These are phyloP conservation scores for Drusus annulatus DNA, from an alignment of 1,140 invertebrate species.

Conservation along the genomic window DNA sequence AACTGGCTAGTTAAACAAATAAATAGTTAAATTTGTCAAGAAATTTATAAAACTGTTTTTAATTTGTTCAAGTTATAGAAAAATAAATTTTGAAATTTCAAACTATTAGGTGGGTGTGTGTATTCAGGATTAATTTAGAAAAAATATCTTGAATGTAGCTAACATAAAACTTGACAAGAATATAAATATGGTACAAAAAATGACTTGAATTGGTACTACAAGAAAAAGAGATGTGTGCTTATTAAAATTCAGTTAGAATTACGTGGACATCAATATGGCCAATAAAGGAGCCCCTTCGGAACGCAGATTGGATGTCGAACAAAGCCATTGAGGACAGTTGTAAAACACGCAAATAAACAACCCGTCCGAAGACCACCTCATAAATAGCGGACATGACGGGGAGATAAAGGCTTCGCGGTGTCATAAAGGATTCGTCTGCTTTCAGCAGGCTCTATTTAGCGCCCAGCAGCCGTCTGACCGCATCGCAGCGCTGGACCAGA, in stretches of 20 bases:
- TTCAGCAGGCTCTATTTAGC: conserved; percentile 1
- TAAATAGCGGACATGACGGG: conserved; percentile 8
- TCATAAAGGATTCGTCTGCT: conserved; percentile 22
- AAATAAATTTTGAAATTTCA: no score
- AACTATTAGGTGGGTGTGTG: no score
- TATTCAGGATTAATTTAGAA: no score
- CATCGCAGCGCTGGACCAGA: background rate
- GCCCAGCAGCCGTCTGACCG: conserved; percentile 1
- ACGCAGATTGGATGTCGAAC: conserved; percentile 9
- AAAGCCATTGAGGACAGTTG: background rate
- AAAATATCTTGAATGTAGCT: no score
- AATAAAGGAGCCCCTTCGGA: background rate
- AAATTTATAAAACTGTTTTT: no score
- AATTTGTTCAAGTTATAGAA: no score
- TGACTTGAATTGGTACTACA: no score
- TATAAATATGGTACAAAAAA: no score
- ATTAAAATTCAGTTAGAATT: conserved; percentile 6
- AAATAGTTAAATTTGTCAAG: no score
- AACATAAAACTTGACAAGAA: no score
- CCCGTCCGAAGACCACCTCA: background rate
- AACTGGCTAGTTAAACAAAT: no score
- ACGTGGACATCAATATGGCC: background rate
- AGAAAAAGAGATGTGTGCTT: no score
- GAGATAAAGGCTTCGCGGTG: conserved; percentile 21
- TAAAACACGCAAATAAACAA: conserved; percentile 29